Evolutionary conservation across 2,888 invertebrate genomes (phyloP).

Genomic region (Acleris emargana): DNA sequence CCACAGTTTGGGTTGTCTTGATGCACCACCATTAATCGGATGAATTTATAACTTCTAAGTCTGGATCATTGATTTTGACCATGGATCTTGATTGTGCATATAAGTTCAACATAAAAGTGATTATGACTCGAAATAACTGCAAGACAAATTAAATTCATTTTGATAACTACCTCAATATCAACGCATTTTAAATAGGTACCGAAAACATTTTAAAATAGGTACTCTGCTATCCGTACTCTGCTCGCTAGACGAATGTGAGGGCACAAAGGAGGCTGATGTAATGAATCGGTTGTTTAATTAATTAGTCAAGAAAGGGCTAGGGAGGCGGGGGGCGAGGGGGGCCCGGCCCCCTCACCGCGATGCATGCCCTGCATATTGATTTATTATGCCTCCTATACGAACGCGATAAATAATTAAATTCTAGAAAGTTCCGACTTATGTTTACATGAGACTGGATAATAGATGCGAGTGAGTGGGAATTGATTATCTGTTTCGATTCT

Average conservation of each 20-base stretch:
- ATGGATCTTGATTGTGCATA: too few relatives aligned
- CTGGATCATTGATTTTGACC: too few relatives aligned
- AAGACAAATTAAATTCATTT: too few relatives aligned
- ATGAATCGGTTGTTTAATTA: slow-evolving; percentile 91
- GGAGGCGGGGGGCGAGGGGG: slow-evolving; percentile 44
- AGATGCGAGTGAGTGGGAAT: slow-evolving; percentile 32
- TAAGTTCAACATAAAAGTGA: too few relatives aligned
- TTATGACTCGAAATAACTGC: too few relatives aligned
- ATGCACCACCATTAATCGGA: too few relatives aligned
- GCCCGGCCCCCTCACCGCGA: slow-evolving; percentile 52
- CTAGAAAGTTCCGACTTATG: slow-evolving; percentile 71
- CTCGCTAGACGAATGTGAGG: slow-evolving; percentile 79
- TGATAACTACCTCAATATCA: too few relatives aligned
- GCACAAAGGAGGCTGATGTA: slow-evolving; percentile 83
- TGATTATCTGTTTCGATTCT: slow-evolving; percentile 26
- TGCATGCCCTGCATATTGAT: slow-evolving; percentile 83
- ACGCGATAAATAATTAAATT: slow-evolving; percentile 81
- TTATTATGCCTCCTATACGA: slow-evolving; percentile 75
- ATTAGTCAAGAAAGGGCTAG: slow-evolving; percentile 85
- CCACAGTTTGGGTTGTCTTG: too few relatives aligned
- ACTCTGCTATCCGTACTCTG: slow-evolving; percentile 60
- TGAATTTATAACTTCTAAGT: too few relatives aligned
- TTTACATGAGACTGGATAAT: slow-evolving; percentile 54
- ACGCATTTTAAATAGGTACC: not conserved
- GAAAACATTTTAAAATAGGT: slow-evolving; percentile 30